phyloP scores from a whole-genome alignment of 2,113 vertebrate species.

The Nibea coibor region DNA sequence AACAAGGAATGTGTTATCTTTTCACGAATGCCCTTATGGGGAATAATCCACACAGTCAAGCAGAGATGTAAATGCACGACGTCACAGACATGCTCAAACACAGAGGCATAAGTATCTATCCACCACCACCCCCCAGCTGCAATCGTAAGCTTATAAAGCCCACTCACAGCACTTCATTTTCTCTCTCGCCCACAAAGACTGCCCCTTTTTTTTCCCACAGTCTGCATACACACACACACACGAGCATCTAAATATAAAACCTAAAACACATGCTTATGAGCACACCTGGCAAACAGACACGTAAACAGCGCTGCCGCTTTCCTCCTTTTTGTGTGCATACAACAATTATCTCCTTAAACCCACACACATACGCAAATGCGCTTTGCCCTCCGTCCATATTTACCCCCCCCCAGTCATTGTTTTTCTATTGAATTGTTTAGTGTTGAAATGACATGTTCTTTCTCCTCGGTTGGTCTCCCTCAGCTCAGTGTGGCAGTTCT shows the following conservation, averaged over 20 bases:
- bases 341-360: constrained; percentile 3
- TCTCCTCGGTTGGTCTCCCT: constrained; percentile 75
- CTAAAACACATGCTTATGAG: neutral
- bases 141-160: constrained; percentile 13
- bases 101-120: neutral
- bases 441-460: constrained; percentile 71
- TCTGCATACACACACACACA: constrained; percentile 2
- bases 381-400: constrained; percentile 20
- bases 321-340: neutral
- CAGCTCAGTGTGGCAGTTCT: constrained; percentile 94
- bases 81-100: constrained; percentile 22
- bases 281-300: neutral
- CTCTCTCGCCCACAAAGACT: constrained; percentile 13
- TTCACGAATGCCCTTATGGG: constrained; percentile 32
- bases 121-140: neutral
- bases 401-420: constrained; percentile 23
- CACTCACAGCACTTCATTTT: constrained; percentile 20
- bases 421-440: constrained; percentile 36
- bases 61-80: constrained; percentile 25
- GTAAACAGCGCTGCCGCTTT: neutral
- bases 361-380: constrained; percentile 13
- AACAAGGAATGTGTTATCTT: constrained; percentile 48
- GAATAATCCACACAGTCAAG: constrained; percentile 33
- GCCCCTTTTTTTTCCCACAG: neutral
- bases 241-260: neutral